These are phyloP conservation scores for Drosophila nigricruria DNA, from an alignment of 2,888 invertebrate species.

Conservation along the genomic window DNA sequence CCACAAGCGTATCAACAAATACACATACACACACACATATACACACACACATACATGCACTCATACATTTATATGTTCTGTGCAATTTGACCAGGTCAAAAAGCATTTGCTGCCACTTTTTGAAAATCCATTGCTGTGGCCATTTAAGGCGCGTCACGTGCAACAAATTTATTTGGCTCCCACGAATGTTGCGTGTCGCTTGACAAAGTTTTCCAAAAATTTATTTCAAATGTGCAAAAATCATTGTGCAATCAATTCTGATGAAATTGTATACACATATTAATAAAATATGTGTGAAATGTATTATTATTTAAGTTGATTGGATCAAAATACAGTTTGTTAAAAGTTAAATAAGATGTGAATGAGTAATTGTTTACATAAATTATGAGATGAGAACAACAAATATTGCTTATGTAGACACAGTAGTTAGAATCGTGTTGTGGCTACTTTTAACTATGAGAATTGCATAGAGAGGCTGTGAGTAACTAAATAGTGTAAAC, in stretches of 20 bases:
- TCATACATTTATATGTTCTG: constrained; percentile 23
- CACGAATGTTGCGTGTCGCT: constrained; percentile 7
- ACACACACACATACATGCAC: constrained; percentile 29
- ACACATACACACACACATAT: not conserved
- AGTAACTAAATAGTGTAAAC: no score
- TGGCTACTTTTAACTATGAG: no score
- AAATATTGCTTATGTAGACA: no score
- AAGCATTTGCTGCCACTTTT: constrained; percentile 24
- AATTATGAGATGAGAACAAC: no score
- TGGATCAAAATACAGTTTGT: not conserved
- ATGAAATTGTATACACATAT: not conserved
- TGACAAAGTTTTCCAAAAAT: constrained; percentile 25
- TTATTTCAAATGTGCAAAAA: constrained; percentile 19
- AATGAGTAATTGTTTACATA: no score
- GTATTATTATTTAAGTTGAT: not conserved
- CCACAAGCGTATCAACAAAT: constrained; percentile 62
- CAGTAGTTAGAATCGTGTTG: no score
- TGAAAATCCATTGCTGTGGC: constrained; percentile 44
- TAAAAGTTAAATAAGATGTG: no score
- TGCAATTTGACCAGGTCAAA: constrained; percentile 47
- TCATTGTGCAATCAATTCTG: constrained; percentile 27
- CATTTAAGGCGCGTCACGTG: constrained; percentile 63
- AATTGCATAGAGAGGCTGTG: no score
- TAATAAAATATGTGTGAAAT: not conserved
- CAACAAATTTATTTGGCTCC: constrained; percentile 58